These are phyloP conservation scores for Camponotus pennsylvanicus DNA, from an alignment of 1,140 invertebrate species.

Conservation along the genomic window DNA sequence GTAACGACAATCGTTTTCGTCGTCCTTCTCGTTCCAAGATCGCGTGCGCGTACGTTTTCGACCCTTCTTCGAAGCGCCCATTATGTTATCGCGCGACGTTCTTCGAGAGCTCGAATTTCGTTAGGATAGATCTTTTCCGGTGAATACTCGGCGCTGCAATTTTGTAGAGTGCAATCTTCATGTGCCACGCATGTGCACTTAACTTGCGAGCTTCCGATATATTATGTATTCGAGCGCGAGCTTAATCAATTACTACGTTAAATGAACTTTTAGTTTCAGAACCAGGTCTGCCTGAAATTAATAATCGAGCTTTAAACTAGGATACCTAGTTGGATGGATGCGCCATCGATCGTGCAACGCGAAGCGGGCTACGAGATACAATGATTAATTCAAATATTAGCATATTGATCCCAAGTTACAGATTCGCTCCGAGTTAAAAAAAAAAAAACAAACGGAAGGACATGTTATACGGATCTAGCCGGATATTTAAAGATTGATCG, in stretches of 20 bases:
- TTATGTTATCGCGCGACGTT: conserved; percentile 40
- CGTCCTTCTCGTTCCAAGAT: conserved; percentile 22
- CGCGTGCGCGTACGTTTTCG: conserved; percentile 22
- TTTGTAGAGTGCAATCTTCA: conserved; percentile 32
- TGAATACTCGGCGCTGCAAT: conserved; percentile 2
- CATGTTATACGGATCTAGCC: background rate
- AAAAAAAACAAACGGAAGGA: background rate
- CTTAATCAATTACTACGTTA: conserved; percentile 32
- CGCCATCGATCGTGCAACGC: conserved; percentile 31
- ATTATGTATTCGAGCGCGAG: conserved; percentile 13
- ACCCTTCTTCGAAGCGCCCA: background rate
- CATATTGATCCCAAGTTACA: background rate
- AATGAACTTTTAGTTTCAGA: conserved; percentile 41
- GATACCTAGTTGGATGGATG: background rate
- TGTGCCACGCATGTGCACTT: background rate
- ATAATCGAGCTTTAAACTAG: conserved; percentile 27
- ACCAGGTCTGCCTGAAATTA: conserved; percentile 12
- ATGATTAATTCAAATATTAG: conserved; percentile 30
- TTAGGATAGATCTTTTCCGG: conserved; percentile 28
- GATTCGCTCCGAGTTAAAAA: conserved; percentile 13
- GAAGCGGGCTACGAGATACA: background rate
- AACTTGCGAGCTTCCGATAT: conserved; percentile 4
- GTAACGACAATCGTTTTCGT: conserved; percentile 47
- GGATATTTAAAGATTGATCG: no score
- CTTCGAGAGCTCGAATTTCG: conserved; percentile 21